Base-by-base conservation (phyloP, 2,797 vertebrate species). In the Catostomus latipinnis region DNA sequence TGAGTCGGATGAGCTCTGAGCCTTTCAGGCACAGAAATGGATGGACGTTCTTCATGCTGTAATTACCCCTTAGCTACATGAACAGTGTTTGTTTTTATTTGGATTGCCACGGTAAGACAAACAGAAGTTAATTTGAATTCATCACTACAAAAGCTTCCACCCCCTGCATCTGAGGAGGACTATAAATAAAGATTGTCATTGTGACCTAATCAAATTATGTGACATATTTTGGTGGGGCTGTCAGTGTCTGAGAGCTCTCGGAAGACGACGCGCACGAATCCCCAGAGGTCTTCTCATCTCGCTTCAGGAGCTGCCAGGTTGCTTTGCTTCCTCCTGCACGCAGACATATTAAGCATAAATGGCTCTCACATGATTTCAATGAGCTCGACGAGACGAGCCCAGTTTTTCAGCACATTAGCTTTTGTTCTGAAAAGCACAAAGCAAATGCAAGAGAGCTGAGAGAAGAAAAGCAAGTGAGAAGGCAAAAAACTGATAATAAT, bases 111-210 rank as follows among this genome's bases (percentile, higher is more conserved):
- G 63, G 79, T 71, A 80, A 88, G 91, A 82, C 80, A 83, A 85
- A 86, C 83, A 87, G 57, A 84, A 49, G 82, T 86, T 91, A 85
- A 90, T 93, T 85, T 87, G 83, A 91, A 90, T 90, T 80, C 86
- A 80, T 90, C 67, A 83, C 81, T 84, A 84, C 87, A 86, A 90
- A 85, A 53, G 84, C 69, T 43, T 74, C 49, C 69, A 86, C 88
- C 84, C 77, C 83, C 86, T 84, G 88, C 89, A 87, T 92, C 89
- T 89, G 88, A 91, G 84, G 82, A 82, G 16, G 78, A 90, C 91
- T 93, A 93, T 93, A 94, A 95, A 94, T 94, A 94, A 93, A 92
- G 91, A 93, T 90, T 91, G 91, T 92, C 92, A 91, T 89, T 86
- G 90, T 91, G 93, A 92, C 89, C 92, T 93, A 93, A 94, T 94